A percentile compares a stretch with the other conserved stretches of the same genome.
Conservation (phyloP, 2,888 invertebrate genomes). For the Hyalella azteca region DNA sequence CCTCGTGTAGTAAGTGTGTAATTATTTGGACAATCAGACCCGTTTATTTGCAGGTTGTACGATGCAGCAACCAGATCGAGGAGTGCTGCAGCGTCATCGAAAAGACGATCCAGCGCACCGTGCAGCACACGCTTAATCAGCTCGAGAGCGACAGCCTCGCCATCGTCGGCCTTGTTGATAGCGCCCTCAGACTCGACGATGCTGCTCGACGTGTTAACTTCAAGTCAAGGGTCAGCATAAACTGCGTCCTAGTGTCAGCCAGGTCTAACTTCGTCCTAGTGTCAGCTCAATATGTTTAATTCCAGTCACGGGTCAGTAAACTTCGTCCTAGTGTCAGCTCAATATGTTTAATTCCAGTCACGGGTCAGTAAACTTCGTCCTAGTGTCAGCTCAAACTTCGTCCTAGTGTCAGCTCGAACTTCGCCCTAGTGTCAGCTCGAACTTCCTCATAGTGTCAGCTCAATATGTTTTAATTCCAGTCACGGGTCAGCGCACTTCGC, state of each 20-base stretch:
- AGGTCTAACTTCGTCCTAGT: neutral
- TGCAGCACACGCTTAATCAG: constrained; percentile 67
- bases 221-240: constrained; percentile 45
- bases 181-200: constrained; percentile 63
- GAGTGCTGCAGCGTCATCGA: constrained; percentile 68
- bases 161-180: constrained; percentile 64
- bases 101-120: constrained; percentile 68
- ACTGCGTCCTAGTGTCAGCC: neutral
- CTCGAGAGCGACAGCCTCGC: constrained; percentile 67
- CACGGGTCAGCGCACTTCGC: no score
- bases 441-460: no score
- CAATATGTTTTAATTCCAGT: no score
- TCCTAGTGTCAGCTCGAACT: no score
- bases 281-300: neutral
- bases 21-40: no score
- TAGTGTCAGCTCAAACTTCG: no score
- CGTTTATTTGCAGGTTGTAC: constrained; percentile 62
- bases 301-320: neutral
- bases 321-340: no score
- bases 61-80: constrained; percentile 69
- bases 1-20: no score
- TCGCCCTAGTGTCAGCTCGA: no score
- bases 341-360: neutral
- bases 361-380: neutral
- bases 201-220: constrained; percentile 59